Evolutionary conservation across 2,888 invertebrate genomes (phyloP), one percentile per base, ranked within the genome.

Genomic region (Stictocephala bisonia): DNA sequence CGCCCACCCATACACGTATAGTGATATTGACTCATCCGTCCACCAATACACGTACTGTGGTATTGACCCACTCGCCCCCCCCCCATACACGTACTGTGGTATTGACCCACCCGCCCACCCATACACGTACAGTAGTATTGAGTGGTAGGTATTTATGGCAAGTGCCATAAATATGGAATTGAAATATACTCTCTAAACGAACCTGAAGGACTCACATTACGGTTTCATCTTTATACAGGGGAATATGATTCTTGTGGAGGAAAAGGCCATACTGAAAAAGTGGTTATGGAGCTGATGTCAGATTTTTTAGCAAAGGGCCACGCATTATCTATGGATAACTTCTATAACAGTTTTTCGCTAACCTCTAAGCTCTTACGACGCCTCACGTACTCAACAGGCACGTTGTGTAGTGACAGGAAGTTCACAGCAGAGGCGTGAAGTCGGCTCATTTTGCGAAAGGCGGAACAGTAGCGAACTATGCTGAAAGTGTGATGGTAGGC

Each of bases 181-280:
- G 82, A 82, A 74, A 53, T 84, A 0, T 82, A 84, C 74, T 79
- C 81, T 15, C 76, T 84, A 1, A 79, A 81, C 6, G 81, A 83
- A 72, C 80, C 82, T 22, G 78, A 80, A 77, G 83, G 83, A 20
- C 71, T 79, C 44, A 76, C 80, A 40, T 72, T 81, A 56, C 80
- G 77, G 66, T 78, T 72, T 20, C 76, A 77, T 24, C 71, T 80
- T 79, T 67, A 78, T 74, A 13, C 80, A 78, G 79, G 80, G 53
- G 74, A 76, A 7, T 69, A 60, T 74, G 77, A 79, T 29, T 75
- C 78, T 27, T 66, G 78, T 51, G 80, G 73, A 29, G 41, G 50
- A 15, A 75, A 50, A 22, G 71, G 75, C 40, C 72, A 74, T 29
- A 73, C 67, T 9, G 71, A 72, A 11, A 73, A 77, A 71, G 53